Percentiles rank a stretch among this genome's conserved stretches.
These are phyloP conservation scores for Notodonta ziczac DNA, from an alignment of 2,888 invertebrate genomes.

Conservation along the genomic window DNA sequence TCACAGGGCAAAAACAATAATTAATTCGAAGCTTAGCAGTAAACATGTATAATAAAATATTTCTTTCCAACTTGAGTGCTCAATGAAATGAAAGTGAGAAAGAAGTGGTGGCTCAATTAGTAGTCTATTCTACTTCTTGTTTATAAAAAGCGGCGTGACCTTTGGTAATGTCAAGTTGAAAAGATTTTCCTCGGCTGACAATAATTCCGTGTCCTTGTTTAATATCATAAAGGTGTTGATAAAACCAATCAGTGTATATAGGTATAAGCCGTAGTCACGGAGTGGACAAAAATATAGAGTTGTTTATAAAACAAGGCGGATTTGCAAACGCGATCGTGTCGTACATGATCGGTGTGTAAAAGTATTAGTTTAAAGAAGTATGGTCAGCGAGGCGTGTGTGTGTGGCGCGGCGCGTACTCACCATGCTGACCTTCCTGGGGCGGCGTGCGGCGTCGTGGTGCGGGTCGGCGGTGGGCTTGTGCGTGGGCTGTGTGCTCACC, in stretches of 20 bases:
- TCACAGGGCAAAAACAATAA: slow-evolving; percentile 25
- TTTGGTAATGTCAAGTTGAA: slow-evolving; percentile 64
- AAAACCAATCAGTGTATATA: neutral
- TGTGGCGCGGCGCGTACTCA: slow-evolving; percentile 85
- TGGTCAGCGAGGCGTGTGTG: slow-evolving; percentile 66
- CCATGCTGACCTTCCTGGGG: slow-evolving; percentile 96
- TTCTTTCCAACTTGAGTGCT: slow-evolving; percentile 75
- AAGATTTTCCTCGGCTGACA: slow-evolving; percentile 67
- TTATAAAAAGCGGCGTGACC: slow-evolving; percentile 50
- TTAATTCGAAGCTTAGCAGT: slow-evolving; percentile 48
- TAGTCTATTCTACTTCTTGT: slow-evolving; percentile 21
- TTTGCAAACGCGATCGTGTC: neutral
- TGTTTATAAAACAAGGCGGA: neutral
- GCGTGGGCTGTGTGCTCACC: slow-evolving; percentile 91
- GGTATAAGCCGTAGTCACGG: neutral
- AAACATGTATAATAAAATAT: slow-evolving; percentile 41
- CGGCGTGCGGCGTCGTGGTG: slow-evolving; percentile 79
- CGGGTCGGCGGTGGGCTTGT: slow-evolving; percentile 85
- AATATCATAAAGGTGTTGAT: neutral
- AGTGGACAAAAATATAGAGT: neutral
- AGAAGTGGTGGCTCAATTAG: slow-evolving; percentile 32
- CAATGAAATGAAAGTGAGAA: slow-evolving; percentile 44
- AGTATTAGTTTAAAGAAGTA: slow-evolving; percentile 47
- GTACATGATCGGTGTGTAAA: neutral
- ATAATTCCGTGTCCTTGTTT: slow-evolving; percentile 52